phyloP scores from a whole-genome alignment of 2,797 vertebrate genomes.

The Halcyon smyrnensis region DNA sequence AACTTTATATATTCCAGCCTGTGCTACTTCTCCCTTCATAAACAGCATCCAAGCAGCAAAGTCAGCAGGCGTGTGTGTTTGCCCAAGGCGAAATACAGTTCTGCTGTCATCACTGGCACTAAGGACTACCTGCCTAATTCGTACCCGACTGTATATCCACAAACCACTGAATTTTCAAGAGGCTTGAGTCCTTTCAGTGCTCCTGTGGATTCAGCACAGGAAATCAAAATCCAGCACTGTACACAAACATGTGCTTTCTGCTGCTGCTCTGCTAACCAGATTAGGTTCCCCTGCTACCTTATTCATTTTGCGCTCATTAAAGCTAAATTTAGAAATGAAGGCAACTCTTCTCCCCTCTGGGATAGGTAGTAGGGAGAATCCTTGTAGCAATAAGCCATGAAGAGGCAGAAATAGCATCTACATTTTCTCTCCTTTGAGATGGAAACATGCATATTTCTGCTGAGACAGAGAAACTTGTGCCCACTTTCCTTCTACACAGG shows the following conservation, averaged over 20 bases:
- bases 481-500: background rate
- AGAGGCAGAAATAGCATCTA: background rate
- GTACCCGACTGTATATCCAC: background rate
- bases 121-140: background rate
- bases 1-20: background rate
- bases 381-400: background rate
- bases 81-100: slow-evolving; percentile 36
- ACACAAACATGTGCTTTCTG: slow-evolving; percentile 1
- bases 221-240: slow-evolving; percentile 8
- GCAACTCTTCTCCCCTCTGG: slow-evolving; percentile 4
- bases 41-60: slow-evolving; percentile 11
- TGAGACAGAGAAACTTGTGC: background rate
- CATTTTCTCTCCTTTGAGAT: background rate
- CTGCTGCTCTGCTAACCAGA: slow-evolving; percentile 40
- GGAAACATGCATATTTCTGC: background rate
- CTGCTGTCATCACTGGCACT: background rate
- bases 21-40: background rate
- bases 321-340: slow-evolving; percentile 63
- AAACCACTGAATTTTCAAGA: background rate
- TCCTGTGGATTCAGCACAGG: slow-evolving; percentile 20
- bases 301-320: slow-evolving; percentile 52
- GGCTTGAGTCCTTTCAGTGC: background rate
- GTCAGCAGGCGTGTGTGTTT: slow-evolving; percentile 17
- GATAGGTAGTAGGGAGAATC: slow-evolving; percentile 1
- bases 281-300: slow-evolving; percentile 44